Evolutionary conservation across 2,113 vertebrate genomes (phyloP), one percentile per base, ranked within the genome.

Genomic region (Artemisiospiza belli): DNA sequence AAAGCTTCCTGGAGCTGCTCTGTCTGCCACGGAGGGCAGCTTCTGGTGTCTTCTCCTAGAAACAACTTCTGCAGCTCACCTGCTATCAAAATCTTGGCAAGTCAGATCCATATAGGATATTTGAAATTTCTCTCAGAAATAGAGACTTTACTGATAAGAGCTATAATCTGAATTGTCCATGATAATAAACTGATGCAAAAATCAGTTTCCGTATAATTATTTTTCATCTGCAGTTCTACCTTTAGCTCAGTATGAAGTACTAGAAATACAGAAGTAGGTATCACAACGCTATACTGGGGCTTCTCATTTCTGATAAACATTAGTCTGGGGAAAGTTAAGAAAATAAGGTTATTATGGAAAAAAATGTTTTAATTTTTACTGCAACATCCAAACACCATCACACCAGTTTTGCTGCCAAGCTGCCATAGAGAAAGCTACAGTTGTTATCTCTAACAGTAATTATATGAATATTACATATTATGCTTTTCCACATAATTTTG

Each of bases 11-110:
- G 47, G 14, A n/a, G 7, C 17, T n/a, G 5, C 11, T 57, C 20
- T 74, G 10, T 30, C 15, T 1, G 3, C 25, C 28, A 25, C 3
- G 6, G 10, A 7, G 10, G 1, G 3, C 5, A 63, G 28, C 13
- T 59, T 82, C 86, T 51, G 20, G 4, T 10, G 37, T 37, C 30
- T n/a, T 59, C 22, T 74, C 7, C 10, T 27, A 28, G 10, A 76
- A 59, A 11, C 9, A 28, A 51, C 15, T 4, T 15, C 19, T 78
- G 31, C 13, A 74, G 19, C 6, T 8, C 5, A 5, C 2, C 1
- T 5, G 1, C 6, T 20, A 47, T 7, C 16, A 67, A 66, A 67
- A 70, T 9, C 18, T 41, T 75, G 22, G 2, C 35, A 86, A 55
- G 13, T 27, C 43, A 85, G 73, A 13, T 8, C 19, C 31, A 10